These are phyloP conservation scores for Phragmatobia fuliginosa DNA, from an alignment of 2,888 invertebrate species.

Conservation along the genomic window DNA sequence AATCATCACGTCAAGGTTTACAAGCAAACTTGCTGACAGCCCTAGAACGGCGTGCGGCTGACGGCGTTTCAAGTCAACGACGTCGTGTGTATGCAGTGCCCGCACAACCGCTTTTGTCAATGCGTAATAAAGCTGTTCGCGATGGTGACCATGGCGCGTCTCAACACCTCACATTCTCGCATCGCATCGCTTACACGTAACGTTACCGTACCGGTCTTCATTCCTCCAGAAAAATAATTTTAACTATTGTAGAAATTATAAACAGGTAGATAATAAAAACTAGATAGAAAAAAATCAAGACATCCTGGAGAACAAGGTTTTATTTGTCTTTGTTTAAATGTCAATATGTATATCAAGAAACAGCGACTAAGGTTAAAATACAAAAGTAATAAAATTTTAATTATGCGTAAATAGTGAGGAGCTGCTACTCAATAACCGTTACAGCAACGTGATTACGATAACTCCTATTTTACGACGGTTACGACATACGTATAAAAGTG, in stretches of 20 bases:
- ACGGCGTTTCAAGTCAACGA: slow-evolving; percentile 66
- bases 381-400: slow-evolving; percentile 6
- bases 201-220: slow-evolving; percentile 15
- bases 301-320: neutral
- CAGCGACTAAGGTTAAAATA: neutral
- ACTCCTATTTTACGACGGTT: slow-evolving; percentile 6
- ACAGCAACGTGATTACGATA: slow-evolving; percentile 5
- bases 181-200: slow-evolving; percentile 16
- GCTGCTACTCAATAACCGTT: slow-evolving; percentile 8
- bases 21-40: slow-evolving; percentile 44
- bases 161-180: slow-evolving; percentile 31
- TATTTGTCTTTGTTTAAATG: neutral
- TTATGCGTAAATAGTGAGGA: slow-evolving; percentile 5
- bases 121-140: slow-evolving; percentile 70
- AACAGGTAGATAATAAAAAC: too few relatives aligned
- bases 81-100: slow-evolving; percentile 76
- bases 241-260: slow-evolving; percentile 10
- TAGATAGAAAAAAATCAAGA: too few relatives aligned
- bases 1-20: slow-evolving; percentile 49
- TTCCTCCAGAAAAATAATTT: slow-evolving; percentile 9
- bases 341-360: neutral
- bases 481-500: slow-evolving; percentile 8
- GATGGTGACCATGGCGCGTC: slow-evolving; percentile 44
- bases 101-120: slow-evolving; percentile 63
- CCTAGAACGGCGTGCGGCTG: slow-evolving; percentile 48